A percentile compares a stretch with the other conserved stretches of the same genome.
Conservation (phyloP, 2,113 vertebrate species). For the Gracilinanus agilis region DNA sequence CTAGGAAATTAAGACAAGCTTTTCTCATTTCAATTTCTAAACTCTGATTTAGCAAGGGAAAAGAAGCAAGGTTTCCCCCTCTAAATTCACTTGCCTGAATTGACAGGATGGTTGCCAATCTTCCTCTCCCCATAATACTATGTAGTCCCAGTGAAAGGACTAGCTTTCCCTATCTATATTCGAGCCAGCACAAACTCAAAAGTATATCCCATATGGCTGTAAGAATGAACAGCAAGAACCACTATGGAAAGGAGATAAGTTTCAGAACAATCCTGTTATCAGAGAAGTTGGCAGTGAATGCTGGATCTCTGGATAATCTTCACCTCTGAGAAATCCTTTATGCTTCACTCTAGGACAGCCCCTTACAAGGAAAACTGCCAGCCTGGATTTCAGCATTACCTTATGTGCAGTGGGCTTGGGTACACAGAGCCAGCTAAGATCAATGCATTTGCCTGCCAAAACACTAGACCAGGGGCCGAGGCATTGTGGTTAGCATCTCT, state of each 20-base stretch:
- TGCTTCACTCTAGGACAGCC: background rate
- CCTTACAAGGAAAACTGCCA: background rate
- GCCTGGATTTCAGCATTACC: background rate
- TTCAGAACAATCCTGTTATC: background rate
- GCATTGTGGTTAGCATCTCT: background rate
- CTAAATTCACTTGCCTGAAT: conserved; percentile 2
- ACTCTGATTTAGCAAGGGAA: background rate
- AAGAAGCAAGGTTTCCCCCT: background rate
- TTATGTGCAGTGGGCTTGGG: background rate
- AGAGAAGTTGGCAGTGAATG: background rate
- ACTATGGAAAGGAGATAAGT: background rate
- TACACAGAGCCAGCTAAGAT: background rate
- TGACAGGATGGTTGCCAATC: background rate
- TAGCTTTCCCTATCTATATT: background rate
- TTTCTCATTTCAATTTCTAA: background rate
- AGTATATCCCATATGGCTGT: background rate
- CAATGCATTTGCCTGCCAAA: background rate
- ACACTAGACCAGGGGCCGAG: background rate
- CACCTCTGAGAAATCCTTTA: background rate
- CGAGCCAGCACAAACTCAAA: background rate
- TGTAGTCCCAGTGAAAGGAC: background rate
- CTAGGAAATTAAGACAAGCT: background rate
- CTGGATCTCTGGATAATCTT: background rate
- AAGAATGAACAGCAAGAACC: background rate
- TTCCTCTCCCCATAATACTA: background rate